Evolutionary conservation across 2,888 invertebrate genomes (phyloP), one percentile per base, ranked within the genome.

Genomic region (Amblyteles armatorius): DNA sequence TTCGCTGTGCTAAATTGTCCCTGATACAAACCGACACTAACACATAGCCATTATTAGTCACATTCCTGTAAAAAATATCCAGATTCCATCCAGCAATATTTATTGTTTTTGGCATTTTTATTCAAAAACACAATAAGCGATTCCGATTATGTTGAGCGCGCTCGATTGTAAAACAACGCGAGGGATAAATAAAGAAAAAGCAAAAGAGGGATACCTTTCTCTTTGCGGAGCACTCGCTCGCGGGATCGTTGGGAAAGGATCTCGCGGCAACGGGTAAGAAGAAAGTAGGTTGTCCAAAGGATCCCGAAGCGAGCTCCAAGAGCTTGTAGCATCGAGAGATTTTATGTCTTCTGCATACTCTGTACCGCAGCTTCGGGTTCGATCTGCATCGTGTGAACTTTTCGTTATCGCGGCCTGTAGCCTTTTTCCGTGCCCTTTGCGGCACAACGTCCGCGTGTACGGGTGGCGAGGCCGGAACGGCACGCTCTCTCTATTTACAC

Each of bases 281-380:
- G 85, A 85, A 85, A 85, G 85, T 85, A 85, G 85, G 85, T 85
- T 85, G 82, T 57, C 67, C 67, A 72, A 82, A 79, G 85, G 79
- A 85, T 82, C 77, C 57, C 74, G 65, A 67, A 68, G 85, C 63
- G 63, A 85, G 79, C 67, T 48, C 26, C 22, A 36, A 44, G 63
- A 63, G 22, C 11, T 50, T 65, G 65, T 52, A 76, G 16, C 48
- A 26, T 7, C 40, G 44, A n/a, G 50, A 76, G 40, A 76, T 65
- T 76, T 50, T 33, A 48, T 48, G 48, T 50, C 48, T 76, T 11
- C 44, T n/a, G 16, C 33, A 63, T 22, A 63, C 29, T 63, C 29
- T 7, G 33, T 33, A 65, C 22, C 26, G 33, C 74, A 33, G 29
- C 55, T 9, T 36, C 16, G 60, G 60, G 16, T 50, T 69, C 29